Conservation (phyloP, 2,797 vertebrate genomes). For the Eupleurogrammus muticus region DNA sequence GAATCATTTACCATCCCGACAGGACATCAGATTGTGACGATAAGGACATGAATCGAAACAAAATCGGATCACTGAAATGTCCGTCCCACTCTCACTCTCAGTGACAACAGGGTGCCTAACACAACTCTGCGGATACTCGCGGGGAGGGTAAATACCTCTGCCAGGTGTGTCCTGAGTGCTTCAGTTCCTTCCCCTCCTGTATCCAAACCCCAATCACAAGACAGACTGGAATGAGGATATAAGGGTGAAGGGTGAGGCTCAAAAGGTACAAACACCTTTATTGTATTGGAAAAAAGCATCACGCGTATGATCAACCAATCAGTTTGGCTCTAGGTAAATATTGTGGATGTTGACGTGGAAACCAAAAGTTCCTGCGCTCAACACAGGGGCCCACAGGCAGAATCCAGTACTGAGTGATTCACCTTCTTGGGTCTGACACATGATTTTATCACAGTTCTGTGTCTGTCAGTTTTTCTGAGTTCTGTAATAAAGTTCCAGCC, state of each 20-base stretch:
- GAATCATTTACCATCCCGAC: conserved; percentile 2
- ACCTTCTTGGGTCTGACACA: conserved; percentile 45
- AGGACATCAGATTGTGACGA: neutral
- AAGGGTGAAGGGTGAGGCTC: neutral
- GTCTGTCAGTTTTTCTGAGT: conserved; percentile 39
- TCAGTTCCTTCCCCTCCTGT: conserved; percentile 8
- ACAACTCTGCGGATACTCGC: conserved; percentile 25
- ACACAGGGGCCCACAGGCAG: conserved; percentile 41
- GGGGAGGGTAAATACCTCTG: conserved; percentile 54
- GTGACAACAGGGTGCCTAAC: conserved; percentile 1
- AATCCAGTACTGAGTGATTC: conserved; percentile 56
- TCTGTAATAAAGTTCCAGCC: conserved; percentile 9
- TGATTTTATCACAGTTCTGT: conserved; percentile 41
- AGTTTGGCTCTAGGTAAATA: conserved; percentile 48
- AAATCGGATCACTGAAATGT: conserved; percentile 16
- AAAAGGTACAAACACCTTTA: conserved; percentile 30
- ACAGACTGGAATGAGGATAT: conserved; percentile 34
- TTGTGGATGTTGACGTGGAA: conserved; percentile 56
- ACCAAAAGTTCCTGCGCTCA: conserved; percentile 38
- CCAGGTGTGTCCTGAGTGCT: conserved; percentile 62
- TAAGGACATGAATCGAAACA: conserved; percentile 15
- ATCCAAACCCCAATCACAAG: conserved; percentile 21
- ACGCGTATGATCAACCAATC: conserved; percentile 35
- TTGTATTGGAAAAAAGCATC: conserved; percentile 26
- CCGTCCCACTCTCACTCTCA: neutral